Evolutionary conservation across 1,140 invertebrate genomes (phyloP), one percentile per base, ranked within the genome.

Genomic region (Cydia amplana): DNA sequence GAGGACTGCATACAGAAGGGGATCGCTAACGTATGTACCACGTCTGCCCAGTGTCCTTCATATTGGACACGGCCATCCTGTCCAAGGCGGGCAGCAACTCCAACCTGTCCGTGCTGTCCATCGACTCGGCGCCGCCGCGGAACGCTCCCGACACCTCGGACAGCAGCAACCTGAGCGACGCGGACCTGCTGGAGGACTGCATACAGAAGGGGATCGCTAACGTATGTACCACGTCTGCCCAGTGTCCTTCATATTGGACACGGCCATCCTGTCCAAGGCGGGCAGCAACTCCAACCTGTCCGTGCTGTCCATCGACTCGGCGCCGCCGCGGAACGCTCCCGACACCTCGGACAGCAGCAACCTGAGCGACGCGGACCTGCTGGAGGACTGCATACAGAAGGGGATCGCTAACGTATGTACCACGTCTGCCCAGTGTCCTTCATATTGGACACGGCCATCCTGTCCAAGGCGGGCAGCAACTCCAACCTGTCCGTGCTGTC

Each of bases 31-130:
- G 89, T 91, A 64, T 5, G 7, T 73, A 12, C 7, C 4, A 90
- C 74, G 77, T 82, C 12, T 89, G 87, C 79, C 80, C 76, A 16
- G 83, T 94, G 70, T 97, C 96, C 5, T 16, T 0, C 18, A 60
- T 20, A n/a, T 20, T 23, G 55, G 18, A 23, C 9, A 0, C 20
- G n/a, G 49, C 49, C 16, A 51, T n/a, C 16, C 49, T 6, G n/a
- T 97, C 96, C 12, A 95, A 96, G 75, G 95, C 95, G 6, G 96
- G 95, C n/a, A 97, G 96, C 7, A 94, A 96, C 76, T 97, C 96
- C 4, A 96, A 97, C 91, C 93, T 97, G 0, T 97, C 96, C 1
- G 94, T 94, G 1, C 89, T 96, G 20, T 96, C 96, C 1, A 91
- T 95, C 51, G 93, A 93, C 14, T 94, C 94, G 80, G 83, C 84